Evolutionary conservation across 1,140 invertebrate species (phyloP).

Genomic region (Drosophila sechellia): DNA sequence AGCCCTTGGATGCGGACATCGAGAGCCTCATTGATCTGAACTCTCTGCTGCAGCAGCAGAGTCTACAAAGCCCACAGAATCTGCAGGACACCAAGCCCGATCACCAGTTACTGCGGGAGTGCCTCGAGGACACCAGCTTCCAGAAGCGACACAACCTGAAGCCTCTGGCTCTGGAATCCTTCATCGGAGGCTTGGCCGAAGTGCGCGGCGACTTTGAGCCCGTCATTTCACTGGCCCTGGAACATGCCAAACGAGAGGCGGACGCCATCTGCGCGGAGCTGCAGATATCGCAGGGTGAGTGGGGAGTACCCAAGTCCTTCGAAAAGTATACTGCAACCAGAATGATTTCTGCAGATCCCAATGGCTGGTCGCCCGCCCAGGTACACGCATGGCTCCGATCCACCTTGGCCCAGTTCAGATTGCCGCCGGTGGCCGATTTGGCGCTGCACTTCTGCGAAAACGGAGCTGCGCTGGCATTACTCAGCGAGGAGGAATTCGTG

Average conservation of each 20-base stretch:
- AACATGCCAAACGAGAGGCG: slow-evolving; percentile 93
- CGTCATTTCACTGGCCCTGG: slow-evolving; percentile 92
- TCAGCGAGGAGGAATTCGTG: slow-evolving; percentile 94
- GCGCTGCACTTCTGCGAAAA: slow-evolving; percentile 87
- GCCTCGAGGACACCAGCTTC: slow-evolving; percentile 92
- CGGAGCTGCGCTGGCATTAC: slow-evolving; percentile 89
- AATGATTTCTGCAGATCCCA: slow-evolving; percentile 89
- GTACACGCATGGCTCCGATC: slow-evolving; percentile 94
- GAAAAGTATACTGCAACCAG: neutral
- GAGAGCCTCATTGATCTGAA: slow-evolving; percentile 81
- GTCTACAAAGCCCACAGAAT: slow-evolving; percentile 14
- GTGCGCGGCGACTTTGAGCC: slow-evolving; percentile 90
- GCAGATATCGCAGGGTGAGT: slow-evolving; percentile 93
- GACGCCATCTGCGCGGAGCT: slow-evolving; percentile 92
- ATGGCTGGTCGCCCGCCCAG: slow-evolving; percentile 92
- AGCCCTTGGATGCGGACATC: slow-evolving; percentile 79
- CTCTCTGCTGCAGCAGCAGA: slow-evolving; percentile 67
- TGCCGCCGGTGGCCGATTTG: slow-evolving; percentile 90
- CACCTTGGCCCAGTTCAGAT: slow-evolving; percentile 91
- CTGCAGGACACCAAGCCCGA: slow-evolving; percentile 85
- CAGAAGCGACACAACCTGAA: slow-evolving; percentile 92
- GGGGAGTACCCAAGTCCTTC: neutral
- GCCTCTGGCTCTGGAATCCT: slow-evolving; percentile 88
- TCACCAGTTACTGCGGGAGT: slow-evolving; percentile 92
- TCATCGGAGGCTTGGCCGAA: slow-evolving; percentile 85